Evolutionary conservation across 2,797 vertebrate genomes (phyloP).

Genomic region (Cyprinodon diabolis): DNA sequence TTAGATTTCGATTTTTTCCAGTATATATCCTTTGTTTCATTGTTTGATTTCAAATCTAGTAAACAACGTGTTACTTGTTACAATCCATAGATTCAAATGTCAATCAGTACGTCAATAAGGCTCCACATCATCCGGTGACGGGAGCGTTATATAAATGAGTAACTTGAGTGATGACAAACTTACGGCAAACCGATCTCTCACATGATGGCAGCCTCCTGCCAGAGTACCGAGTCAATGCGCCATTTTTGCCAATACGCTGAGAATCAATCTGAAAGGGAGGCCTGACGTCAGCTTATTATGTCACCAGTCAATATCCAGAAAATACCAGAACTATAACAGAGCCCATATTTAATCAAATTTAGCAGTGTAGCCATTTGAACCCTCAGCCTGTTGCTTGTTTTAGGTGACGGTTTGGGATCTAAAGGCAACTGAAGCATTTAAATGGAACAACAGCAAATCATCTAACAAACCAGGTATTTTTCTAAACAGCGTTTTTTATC

Average conservation of each 20-base stretch:
- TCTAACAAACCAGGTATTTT: constrained; percentile 17
- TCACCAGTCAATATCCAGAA: not conserved
- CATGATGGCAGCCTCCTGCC: constrained; percentile 7
- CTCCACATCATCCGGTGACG: constrained; percentile 6
- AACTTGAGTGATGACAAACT: constrained; percentile 6
- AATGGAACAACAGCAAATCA: not conserved
- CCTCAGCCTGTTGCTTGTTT: not conserved
- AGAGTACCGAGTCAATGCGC: not conserved
- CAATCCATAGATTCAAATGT: constrained; percentile 13
- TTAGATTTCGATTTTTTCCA: no score
- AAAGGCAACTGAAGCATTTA: not conserved
- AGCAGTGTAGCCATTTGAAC: not conserved
- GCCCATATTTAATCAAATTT: not conserved
- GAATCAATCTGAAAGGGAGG: constrained; percentile 6
- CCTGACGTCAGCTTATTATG: not conserved
- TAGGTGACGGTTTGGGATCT: not conserved
- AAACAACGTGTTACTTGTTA: not conserved
- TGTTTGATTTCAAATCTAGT: not conserved
- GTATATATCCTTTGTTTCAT: not conserved
- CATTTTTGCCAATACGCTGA: constrained; percentile 16
- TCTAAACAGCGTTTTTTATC: constrained; percentile 31
- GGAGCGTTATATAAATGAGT: constrained; percentile 5
- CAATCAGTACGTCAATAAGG: constrained; percentile 6
- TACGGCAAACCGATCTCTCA: constrained; percentile 22
- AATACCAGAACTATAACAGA: no score